Conservation (phyloP, 1,140 invertebrate species). For the Trachymyrmex septentrionalis region DNA sequence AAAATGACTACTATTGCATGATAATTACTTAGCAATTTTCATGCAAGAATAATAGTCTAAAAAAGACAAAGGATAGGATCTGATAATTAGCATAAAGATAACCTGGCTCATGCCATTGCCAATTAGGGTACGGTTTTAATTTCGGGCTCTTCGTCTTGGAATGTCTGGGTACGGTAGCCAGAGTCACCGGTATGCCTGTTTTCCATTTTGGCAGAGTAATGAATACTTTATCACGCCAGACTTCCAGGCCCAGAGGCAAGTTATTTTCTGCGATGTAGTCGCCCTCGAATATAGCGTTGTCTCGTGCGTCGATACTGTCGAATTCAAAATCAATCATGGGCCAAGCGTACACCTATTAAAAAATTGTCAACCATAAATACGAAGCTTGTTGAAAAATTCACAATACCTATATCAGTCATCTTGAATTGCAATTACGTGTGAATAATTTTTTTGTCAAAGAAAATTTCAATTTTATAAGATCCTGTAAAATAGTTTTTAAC, state of each 20-base stretch:
- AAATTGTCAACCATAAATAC: background rate
- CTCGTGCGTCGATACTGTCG: constrained; percentile 83
- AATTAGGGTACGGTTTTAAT: constrained; percentile 91
- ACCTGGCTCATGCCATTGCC: constrained; percentile 90
- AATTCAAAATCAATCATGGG: constrained; percentile 88
- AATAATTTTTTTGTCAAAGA: background rate
- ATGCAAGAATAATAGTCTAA: background rate
- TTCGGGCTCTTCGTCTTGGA: constrained; percentile 88
- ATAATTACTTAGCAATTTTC: background rate
- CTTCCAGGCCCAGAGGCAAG: constrained; percentile 91
- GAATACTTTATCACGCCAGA: constrained; percentile 89
- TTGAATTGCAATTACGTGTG: background rate
- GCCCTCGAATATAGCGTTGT: constrained; percentile 86
- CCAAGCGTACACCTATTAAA: constrained; percentile 87
- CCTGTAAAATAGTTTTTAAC: background rate
- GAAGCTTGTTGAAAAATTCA: background rate
- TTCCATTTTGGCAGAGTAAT: constrained; percentile 94
- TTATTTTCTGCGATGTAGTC: constrained; percentile 91
- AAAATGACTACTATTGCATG: background rate
- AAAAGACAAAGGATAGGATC: background rate
- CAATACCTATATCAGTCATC: background rate
- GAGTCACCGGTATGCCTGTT: constrained; percentile 91
- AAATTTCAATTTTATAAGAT: background rate
- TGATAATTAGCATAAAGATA: constrained; percentile 20
- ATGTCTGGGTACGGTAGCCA: constrained; percentile 88